Conservation (phyloP, 2,797 vertebrate genomes). For the Neosilurus hyrtlii region DNA sequence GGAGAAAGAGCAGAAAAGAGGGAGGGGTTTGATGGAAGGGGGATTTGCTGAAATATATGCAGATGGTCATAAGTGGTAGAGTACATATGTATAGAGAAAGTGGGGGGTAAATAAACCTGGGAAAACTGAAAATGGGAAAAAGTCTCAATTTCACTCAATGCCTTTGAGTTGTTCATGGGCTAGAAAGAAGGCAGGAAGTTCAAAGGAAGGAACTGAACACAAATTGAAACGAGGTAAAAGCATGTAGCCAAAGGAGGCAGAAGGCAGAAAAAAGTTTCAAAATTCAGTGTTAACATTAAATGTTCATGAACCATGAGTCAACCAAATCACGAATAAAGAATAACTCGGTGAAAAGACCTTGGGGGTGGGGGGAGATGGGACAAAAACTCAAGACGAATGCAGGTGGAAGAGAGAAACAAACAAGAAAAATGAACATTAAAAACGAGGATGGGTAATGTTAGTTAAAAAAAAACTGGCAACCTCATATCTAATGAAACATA, state of each 20-base stretch:
- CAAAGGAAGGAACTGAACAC: slow-evolving; percentile 38
- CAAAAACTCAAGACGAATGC: slow-evolving; percentile 21
- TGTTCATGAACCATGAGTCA: slow-evolving; percentile 10
- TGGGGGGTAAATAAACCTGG: neutral
- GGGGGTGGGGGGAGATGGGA: too few species aligned
- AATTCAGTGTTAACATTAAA: neutral
- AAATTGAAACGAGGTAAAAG: neutral
- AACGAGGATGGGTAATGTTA: slow-evolving; percentile 45
- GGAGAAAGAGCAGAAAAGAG: slow-evolving; percentile 25
- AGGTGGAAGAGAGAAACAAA: slow-evolving; percentile 23
- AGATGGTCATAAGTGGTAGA: neutral
- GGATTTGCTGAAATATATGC: neutral
- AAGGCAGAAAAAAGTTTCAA: slow-evolving; percentile 13
- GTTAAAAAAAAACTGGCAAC: slow-evolving; percentile 49
- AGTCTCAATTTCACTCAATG: neutral
- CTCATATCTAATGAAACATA: slow-evolving; percentile 60
- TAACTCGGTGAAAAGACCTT: too few species aligned
- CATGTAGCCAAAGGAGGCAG: neutral
- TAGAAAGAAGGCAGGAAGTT: slow-evolving; percentile 40
- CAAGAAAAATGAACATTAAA: slow-evolving; percentile 31
- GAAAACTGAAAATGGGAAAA: neutral
- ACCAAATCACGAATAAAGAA: neutral
- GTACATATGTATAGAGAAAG: neutral
- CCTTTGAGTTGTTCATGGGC: neutral
- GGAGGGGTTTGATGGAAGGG: neutral